phyloP scores from a whole-genome alignment of 2,888 invertebrate genomes.

The Oegoconia quadripuncta region DNA sequence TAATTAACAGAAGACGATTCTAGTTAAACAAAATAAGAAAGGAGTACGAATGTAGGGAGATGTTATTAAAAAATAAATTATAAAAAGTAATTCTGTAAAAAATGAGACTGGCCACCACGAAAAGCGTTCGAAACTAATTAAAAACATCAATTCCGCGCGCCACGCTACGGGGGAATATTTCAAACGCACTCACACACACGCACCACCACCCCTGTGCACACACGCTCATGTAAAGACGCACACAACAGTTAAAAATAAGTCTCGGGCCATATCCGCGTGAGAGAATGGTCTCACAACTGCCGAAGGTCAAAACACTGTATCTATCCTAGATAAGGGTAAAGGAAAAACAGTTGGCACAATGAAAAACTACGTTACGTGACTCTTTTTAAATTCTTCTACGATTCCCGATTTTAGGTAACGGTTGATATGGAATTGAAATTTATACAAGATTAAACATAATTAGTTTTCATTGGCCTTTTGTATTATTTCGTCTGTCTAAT shows the following conservation, averaged over 20 bases:
- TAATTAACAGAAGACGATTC: too few relatives aligned
- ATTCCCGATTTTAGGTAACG: too few relatives aligned
- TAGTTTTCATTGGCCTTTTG: too few relatives aligned
- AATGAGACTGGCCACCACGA: conserved; percentile 60
- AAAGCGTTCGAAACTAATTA: conserved; percentile 77
- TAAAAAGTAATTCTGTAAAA: conserved; percentile 56
- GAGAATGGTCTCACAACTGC: conserved; percentile 54
- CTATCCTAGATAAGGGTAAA: conserved; percentile 11
- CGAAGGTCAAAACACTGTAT: conserved; percentile 24
- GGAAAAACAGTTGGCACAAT: neutral
- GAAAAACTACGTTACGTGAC: conserved; percentile 8
- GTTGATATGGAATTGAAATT: too few relatives aligned
- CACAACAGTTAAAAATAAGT: conserved; percentile 72
- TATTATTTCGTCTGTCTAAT: too few relatives aligned
- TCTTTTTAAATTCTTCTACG: neutral
- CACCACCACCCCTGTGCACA: conserved; percentile 38
- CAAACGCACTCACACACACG: conserved; percentile 66
- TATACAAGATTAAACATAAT: neutral
- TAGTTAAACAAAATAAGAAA: too few relatives aligned
- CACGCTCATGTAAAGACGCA: conserved; percentile 42
- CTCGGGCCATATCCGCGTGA: conserved; percentile 68
- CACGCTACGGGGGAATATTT: conserved; percentile 69
- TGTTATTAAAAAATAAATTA: conserved; percentile 9
- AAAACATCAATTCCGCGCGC: conserved; percentile 75
- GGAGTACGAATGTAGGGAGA: neutral